These are phyloP conservation scores for Sebastes cheni DNA, from an alignment of 2,797 vertebrate species.

Conservation along the genomic window DNA sequence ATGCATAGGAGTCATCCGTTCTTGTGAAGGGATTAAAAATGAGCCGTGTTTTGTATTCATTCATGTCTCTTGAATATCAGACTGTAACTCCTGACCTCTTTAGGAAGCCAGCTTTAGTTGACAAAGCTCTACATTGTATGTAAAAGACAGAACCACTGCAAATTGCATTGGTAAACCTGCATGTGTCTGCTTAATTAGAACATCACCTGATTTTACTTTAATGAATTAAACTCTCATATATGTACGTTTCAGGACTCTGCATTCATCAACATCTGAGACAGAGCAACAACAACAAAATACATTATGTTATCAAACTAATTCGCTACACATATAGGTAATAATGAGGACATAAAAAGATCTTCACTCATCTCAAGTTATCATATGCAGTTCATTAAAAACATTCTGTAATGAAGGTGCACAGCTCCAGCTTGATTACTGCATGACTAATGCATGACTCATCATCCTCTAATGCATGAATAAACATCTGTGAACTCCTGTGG, in stretches of 20 bases:
- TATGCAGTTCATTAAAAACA: not conserved
- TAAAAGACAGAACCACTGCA: not conserved
- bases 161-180: not conserved
- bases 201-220: not conserved
- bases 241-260: not conserved
- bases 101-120: not conserved
- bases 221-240: not conserved
- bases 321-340: not conserved
- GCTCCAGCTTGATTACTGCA: slow-evolving; percentile 2
- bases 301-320: not conserved
- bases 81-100: not conserved
- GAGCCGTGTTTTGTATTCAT: not conserved
- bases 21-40: not conserved
- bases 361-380: not conserved
- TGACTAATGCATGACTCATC: slow-evolving; percentile 32
- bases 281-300: not conserved
- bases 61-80: not conserved
- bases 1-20: not conserved
- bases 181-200: not conserved
- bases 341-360: not conserved
- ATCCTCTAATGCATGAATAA: not conserved
- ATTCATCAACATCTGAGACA: not conserved
- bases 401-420: not conserved
- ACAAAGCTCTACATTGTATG: not conserved
- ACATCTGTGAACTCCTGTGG: not conserved